Percentiles rank a stretch among this genome's conserved stretches.
These are phyloP conservation scores for Macaria liturata DNA, from an alignment of 2,888 invertebrate genomes.

Conservation along the genomic window DNA sequence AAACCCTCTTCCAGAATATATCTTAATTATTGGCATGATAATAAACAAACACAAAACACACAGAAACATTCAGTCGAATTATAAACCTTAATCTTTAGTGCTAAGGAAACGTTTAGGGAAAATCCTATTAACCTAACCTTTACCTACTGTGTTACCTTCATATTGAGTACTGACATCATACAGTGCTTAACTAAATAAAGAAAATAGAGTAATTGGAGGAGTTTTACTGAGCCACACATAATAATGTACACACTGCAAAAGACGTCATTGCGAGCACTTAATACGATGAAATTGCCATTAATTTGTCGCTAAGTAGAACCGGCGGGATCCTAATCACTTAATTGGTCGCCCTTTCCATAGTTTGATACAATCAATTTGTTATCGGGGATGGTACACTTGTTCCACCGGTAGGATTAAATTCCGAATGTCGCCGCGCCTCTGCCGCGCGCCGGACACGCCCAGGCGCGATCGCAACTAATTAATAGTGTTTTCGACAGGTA, in stretches of 20 bases:
- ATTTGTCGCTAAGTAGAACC: constrained; percentile 61
- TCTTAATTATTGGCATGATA: too few relatives aligned
- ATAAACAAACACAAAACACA: too few relatives aligned
- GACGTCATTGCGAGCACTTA: constrained; percentile 55
- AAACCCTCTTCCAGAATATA: too few relatives aligned
- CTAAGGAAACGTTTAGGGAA: too few relatives aligned
- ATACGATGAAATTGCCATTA: constrained; percentile 56
- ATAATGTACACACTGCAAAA: constrained; percentile 26
- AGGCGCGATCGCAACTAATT: constrained; percentile 63
- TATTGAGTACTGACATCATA: too few relatives aligned
- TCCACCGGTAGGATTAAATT: constrained; percentile 75
- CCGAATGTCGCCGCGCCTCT: constrained; percentile 75
- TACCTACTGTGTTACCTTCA: too few relatives aligned
- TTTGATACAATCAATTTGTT: constrained; percentile 70
- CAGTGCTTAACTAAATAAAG: too few relatives aligned
- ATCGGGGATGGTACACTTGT: constrained; percentile 59
- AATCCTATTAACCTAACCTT: too few relatives aligned
- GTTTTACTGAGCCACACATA: background rate
- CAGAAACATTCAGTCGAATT: too few relatives aligned
- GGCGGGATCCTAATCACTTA: constrained; percentile 70
- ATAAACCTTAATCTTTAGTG: too few relatives aligned
- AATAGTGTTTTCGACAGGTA: constrained; percentile 75
- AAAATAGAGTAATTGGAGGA: too few relatives aligned
- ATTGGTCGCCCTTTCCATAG: constrained; percentile 62
- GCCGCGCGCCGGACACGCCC: constrained; percentile 58